Percentiles rank a stretch among this genome's conserved stretches.
Conservation (phyloP, 1,140 invertebrate genomes). For the Branchinecta lynchi region DNA sequence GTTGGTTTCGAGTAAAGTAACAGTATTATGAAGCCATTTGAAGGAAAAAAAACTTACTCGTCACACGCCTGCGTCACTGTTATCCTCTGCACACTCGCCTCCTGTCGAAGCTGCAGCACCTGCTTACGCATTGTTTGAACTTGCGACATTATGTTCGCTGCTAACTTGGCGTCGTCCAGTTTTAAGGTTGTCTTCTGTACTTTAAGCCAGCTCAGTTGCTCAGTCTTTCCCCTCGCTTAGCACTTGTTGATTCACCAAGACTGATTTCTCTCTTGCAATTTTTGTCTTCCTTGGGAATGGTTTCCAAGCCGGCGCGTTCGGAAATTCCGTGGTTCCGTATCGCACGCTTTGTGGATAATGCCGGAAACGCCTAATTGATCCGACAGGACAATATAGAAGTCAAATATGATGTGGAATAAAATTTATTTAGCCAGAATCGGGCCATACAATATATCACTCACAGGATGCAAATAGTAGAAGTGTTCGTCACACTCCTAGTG, state of each 20-base stretch:
- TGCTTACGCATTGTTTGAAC: not conserved
- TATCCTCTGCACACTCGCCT: not conserved
- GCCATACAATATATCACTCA: too few species aligned
- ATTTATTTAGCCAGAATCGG: too few species aligned
- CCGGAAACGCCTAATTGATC: too few species aligned
- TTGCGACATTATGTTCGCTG: not conserved
- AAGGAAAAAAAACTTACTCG: not conserved
- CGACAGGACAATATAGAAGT: too few species aligned
- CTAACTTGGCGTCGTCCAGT: slow-evolving; percentile 8
- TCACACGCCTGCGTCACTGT: not conserved
- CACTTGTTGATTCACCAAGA: slow-evolving; percentile 1
- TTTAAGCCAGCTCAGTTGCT: not conserved
- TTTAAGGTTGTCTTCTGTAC: not conserved
- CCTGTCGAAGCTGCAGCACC: not conserved
- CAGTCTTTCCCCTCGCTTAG: not conserved
- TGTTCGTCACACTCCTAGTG: too few species aligned
- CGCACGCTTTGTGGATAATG: too few species aligned
- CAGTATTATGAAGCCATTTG: too few species aligned
- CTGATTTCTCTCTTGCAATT: not conserved
- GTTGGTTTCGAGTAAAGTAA: too few species aligned
- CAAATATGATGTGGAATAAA: too few species aligned
- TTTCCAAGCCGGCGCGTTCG: not conserved
- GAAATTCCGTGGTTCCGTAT: too few species aligned
- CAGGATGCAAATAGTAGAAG: too few species aligned
- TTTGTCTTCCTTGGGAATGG: not conserved